Conservation (phyloP, 2,888 invertebrate species). For the Nomada flava region DNA sequence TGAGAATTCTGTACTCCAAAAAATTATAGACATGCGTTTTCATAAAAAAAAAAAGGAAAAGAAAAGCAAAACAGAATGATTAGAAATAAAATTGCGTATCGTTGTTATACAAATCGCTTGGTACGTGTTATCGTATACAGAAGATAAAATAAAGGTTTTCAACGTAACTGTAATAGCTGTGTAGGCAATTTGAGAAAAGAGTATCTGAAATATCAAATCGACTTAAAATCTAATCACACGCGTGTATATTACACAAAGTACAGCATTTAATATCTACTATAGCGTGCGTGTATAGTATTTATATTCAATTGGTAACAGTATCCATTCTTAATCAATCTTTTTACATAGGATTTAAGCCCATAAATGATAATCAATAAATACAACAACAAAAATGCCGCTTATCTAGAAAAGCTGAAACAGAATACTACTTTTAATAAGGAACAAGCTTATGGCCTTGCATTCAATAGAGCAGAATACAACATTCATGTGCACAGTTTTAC, state of each 20-base stretch:
- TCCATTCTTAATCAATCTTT: no score
- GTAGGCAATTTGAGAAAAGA: background rate
- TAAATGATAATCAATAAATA: background rate
- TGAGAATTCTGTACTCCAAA: slow-evolving; percentile 49
- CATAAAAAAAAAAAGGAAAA: slow-evolving; percentile 20
- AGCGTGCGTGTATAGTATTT: background rate
- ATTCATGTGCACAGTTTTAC: slow-evolving; percentile 10
- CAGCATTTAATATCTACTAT: background rate
- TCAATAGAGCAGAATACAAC: background rate
- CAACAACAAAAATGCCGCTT: slow-evolving; percentile 5
- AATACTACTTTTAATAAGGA: slow-evolving; percentile 18
- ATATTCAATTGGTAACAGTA: background rate
- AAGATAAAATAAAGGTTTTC: background rate
- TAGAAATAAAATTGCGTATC: slow-evolving; percentile 34
- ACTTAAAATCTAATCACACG: background rate
- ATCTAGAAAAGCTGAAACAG: slow-evolving; percentile 40
- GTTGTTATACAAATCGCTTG: background rate
- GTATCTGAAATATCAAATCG: background rate
- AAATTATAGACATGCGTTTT: slow-evolving; percentile 41
- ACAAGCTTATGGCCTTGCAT: background rate
- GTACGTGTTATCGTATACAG: slow-evolving; percentile 1
- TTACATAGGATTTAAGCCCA: background rate
- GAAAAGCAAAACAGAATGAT: slow-evolving; percentile 23
- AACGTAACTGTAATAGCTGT: background rate
- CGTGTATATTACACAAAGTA: no score